Percentiles rank a stretch among this genome's conserved stretches.
Conservation (phyloP, 2,888 invertebrate species). For the Luperina testacea region DNA sequence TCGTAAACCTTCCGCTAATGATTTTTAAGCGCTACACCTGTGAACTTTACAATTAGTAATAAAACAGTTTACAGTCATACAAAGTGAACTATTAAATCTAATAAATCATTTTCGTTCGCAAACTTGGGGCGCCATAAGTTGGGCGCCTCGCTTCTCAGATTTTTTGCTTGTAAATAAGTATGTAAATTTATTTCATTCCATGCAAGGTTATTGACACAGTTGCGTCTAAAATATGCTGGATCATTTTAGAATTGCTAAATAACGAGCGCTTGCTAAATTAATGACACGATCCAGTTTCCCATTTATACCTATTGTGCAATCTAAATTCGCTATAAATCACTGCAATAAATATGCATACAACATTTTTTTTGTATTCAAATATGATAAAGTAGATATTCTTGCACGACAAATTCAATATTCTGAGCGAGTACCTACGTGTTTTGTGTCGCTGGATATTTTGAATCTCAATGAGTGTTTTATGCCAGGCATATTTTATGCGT, state of each 20-base stretch:
- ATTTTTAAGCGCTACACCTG: slow-evolving; percentile 57
- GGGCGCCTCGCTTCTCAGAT: slow-evolving; percentile 62
- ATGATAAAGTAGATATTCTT: slow-evolving; percentile 69
- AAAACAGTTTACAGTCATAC: slow-evolving; percentile 31
- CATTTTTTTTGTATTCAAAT: slow-evolving; percentile 63
- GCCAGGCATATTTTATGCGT: slow-evolving; percentile 69
- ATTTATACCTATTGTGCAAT: slow-evolving; percentile 73
- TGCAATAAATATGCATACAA: slow-evolving; percentile 62
- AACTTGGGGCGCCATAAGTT: slow-evolving; percentile 70
- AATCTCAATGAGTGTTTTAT: slow-evolving; percentile 76
- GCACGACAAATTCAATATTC: slow-evolving; percentile 73
- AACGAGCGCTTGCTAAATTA: slow-evolving; percentile 80
- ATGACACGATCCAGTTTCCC: slow-evolving; percentile 80
- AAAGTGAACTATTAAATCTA: slow-evolving; percentile 34
- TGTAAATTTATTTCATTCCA: slow-evolving; percentile 83
- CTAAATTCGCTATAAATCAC: slow-evolving; percentile 74
- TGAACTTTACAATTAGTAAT: slow-evolving; percentile 63
- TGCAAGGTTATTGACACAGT: slow-evolving; percentile 88
- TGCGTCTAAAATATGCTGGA: slow-evolving; percentile 79
- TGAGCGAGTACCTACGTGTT: slow-evolving; percentile 66
- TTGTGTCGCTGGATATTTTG: slow-evolving; percentile 72
- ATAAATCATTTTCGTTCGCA: slow-evolving; percentile 75
- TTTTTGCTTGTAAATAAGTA: slow-evolving; percentile 81
- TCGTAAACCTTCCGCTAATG: slow-evolving; percentile 68
- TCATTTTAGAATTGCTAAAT: slow-evolving; percentile 82